These are phyloP conservation scores for Caranx ignobilis DNA, from an alignment of 2,113 vertebrate species.

Conservation along the genomic window DNA sequence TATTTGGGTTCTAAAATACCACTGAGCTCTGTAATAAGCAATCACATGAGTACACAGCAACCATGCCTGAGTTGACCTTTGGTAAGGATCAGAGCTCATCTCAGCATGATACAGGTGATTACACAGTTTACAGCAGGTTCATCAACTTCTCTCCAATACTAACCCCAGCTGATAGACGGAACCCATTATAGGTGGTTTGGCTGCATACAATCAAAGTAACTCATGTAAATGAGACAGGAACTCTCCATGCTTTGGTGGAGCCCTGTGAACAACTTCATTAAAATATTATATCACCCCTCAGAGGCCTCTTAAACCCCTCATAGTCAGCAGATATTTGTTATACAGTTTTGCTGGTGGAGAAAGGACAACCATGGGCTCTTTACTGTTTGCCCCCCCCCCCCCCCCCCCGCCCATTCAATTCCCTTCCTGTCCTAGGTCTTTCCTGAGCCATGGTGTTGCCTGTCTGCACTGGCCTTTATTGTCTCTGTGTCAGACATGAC, in stretches of 20 bases:
- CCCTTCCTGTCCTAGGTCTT: slow-evolving; percentile 83
- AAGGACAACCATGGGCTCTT: slow-evolving; percentile 91
- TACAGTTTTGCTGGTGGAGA: slow-evolving; percentile 67
- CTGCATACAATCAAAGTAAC: background rate
- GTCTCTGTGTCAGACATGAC: slow-evolving; percentile 84
- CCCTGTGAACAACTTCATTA: background rate
- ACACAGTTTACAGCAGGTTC: background rate
- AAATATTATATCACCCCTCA: background rate
- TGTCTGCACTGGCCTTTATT: slow-evolving; percentile 94
- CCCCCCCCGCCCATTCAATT: background rate
- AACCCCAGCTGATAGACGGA: background rate
- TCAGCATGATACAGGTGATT: background rate
- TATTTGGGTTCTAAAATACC: background rate
- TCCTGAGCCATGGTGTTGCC: slow-evolving; percentile 94
- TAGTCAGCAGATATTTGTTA: background rate
- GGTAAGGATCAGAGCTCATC: background rate
- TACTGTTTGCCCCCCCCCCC: slow-evolving; percentile 14
- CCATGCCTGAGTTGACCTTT: background rate
- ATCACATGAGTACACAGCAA: background rate
- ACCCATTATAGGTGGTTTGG: background rate
- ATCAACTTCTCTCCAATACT: background rate
- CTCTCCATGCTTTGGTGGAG: background rate
- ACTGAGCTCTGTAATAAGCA: background rate
- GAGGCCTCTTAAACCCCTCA: background rate
- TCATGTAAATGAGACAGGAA: background rate